Percentiles rank a stretch among this genome's conserved stretches.
Evolutionary conservation across 1,140 invertebrate genomes (phyloP).

Genomic region (Propsilocerus akamusi): DNA sequence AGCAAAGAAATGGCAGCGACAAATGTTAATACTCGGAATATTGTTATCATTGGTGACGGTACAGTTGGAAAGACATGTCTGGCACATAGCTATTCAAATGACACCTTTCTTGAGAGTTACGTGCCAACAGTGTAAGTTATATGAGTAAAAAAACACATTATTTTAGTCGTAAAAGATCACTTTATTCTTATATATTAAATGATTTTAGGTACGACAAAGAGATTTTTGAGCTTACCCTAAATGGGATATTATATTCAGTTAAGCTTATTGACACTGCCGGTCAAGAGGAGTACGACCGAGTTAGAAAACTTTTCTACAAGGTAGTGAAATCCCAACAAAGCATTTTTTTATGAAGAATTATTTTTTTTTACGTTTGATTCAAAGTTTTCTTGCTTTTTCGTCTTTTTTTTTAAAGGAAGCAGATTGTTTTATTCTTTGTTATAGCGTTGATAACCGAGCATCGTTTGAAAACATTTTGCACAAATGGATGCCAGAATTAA

Average conservation of each 20-base stretch:
- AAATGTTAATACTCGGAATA: too few relatives aligned
- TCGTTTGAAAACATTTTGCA: constrained; percentile 3
- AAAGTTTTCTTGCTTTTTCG: too few relatives aligned
- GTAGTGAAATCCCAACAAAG: neutral
- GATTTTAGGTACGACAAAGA: constrained; percentile 3
- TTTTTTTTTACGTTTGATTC: too few relatives aligned
- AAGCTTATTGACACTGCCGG: constrained; percentile 5
- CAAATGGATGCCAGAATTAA: constrained; percentile 5
- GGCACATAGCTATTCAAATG: constrained; percentile 51
- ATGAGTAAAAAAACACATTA: too few relatives aligned
- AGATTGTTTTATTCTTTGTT: constrained; percentile 2
- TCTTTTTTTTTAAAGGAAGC: neutral
- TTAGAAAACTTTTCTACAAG: constrained; percentile 3
- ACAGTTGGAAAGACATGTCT: constrained; percentile 66
- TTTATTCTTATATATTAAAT: neutral
- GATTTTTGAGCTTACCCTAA: neutral
- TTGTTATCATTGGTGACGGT: constrained; percentile 22
- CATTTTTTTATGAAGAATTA: too few relatives aligned
- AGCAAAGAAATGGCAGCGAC: too few relatives aligned
- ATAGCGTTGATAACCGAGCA: neutral
- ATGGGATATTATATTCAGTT: neutral
- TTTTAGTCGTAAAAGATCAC: constrained; percentile 19
- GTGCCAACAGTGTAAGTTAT: constrained; percentile 46
- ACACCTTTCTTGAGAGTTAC: constrained; percentile 49
- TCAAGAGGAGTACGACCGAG: constrained; percentile 3